Evolutionary conservation across 2,797 vertebrate genomes (phyloP).

Genomic region (Pelobates cultripes): DNA sequence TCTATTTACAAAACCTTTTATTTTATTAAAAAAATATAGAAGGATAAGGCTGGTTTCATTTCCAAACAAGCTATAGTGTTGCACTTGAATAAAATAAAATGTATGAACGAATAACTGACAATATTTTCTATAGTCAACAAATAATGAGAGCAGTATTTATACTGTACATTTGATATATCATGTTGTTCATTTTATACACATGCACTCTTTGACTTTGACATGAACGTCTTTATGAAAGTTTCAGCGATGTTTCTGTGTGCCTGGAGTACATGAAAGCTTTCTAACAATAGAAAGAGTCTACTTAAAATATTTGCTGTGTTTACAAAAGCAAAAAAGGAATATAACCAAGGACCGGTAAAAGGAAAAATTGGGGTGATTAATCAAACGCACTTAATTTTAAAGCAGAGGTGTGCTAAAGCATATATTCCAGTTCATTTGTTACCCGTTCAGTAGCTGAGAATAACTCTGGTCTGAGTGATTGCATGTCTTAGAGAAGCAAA

Average conservation of each 20-base stretch:
- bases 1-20: too few species aligned
- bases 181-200: not conserved
- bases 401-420: slow-evolving; percentile 27
- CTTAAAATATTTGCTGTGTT: slow-evolving; percentile 24
- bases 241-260: not conserved
- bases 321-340: slow-evolving; percentile 21
- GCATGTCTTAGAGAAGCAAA: too few species aligned
- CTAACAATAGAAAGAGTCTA: slow-evolving; percentile 1
- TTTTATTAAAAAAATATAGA: too few species aligned
- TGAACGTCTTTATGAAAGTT: not conserved
- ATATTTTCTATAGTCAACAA: too few species aligned
- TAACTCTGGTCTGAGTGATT: too few species aligned
- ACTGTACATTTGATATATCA: too few species aligned
- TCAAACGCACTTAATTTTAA: slow-evolving; percentile 34
- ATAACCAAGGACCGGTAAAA: slow-evolving; percentile 29
- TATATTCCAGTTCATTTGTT: slow-evolving; percentile 28
- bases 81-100: too few species aligned
- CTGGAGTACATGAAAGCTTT: not conserved
- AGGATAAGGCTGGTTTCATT: too few species aligned
- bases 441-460: slow-evolving; percentile 9
- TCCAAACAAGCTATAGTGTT: too few species aligned
- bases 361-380: slow-evolving; percentile 37
- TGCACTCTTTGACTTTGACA: not conserved
- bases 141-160: too few species aligned
- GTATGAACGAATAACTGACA: too few species aligned